phyloP scores from a whole-genome alignment of 2,113 vertebrate species.

The Mormyrus iriodes region DNA sequence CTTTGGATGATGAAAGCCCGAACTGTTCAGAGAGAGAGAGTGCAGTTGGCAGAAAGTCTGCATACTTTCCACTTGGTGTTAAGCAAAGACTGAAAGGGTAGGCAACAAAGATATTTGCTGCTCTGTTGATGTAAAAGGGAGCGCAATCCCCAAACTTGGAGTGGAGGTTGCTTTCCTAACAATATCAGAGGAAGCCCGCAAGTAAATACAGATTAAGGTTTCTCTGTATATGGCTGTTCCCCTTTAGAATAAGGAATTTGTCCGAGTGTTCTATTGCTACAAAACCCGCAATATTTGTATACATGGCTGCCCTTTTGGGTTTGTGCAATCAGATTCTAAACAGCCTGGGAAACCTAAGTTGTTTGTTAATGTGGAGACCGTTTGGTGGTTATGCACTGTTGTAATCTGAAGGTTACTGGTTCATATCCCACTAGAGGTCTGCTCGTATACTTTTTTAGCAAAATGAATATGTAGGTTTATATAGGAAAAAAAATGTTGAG shows the following conservation, averaged over 20 bases:
- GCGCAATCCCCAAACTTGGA: neutral
- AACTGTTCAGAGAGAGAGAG: neutral
- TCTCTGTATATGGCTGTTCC: neutral
- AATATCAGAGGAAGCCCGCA: neutral
- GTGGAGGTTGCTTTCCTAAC: neutral
- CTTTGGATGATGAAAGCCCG: neutral
- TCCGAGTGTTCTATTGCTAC: neutral
- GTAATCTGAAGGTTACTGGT: neutral
- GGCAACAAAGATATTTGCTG: neutral
- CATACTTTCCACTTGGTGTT: neutral
- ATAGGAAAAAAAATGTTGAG: neutral
- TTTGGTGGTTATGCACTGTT: neutral
- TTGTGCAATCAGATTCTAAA: neutral
- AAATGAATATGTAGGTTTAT: neutral
- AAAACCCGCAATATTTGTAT: neutral
- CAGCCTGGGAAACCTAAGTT: neutral
- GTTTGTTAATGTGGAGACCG: neutral
- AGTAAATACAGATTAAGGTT: neutral
- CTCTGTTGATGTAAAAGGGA: neutral
- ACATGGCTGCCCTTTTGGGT: neutral
- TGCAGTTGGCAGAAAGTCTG: neutral
- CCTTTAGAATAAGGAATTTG: neutral
- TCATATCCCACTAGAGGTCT: neutral
- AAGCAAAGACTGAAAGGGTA: neutral
- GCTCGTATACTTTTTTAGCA: neutral